A percentile compares a stretch with the other conserved stretches of the same genome.
Conservation (phyloP, 2,113 vertebrate genomes). For the Tamias sibiricus region DNA sequence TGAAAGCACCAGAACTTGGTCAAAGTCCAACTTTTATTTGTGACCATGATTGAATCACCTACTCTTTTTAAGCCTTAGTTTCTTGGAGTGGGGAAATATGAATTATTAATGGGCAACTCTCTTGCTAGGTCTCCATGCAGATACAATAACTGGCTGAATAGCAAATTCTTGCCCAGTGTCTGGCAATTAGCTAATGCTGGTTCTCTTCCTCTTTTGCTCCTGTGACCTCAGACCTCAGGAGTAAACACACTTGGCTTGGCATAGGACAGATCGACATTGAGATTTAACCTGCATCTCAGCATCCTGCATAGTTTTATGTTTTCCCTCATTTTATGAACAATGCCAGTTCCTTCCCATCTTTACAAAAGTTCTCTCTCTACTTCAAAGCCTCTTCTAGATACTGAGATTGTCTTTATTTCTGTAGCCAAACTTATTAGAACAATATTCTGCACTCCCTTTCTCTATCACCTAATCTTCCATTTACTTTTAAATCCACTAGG, state of each 20-base stretch:
- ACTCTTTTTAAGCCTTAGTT: neutral
- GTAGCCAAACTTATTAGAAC: neutral
- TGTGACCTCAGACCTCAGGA: neutral
- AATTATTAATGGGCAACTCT: neutral
- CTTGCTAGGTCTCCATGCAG: neutral
- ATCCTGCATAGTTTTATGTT: neutral
- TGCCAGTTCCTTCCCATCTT: neutral
- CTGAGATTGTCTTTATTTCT: neutral
- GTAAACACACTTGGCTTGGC: neutral
- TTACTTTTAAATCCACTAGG: conserved; percentile 18
- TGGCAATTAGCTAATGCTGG: neutral
- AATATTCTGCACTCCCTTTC: neutral
- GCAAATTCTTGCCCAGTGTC: neutral
- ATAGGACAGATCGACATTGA: neutral
- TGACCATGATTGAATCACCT: neutral
- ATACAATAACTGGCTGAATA: neutral
- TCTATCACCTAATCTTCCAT: neutral
- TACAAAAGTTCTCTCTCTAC: neutral
- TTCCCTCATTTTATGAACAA: neutral
- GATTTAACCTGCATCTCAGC: neutral
- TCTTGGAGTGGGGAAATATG: neutral
- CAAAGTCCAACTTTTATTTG: neutral
- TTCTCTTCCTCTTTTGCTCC: conserved; percentile 3
- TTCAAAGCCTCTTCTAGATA: neutral
- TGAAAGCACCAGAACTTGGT: neutral